Percentiles rank a stretch among this genome's conserved stretches.
Conservation (phyloP, 2,888 invertebrate genomes). For the Scaptomyza caliginosa region DNA sequence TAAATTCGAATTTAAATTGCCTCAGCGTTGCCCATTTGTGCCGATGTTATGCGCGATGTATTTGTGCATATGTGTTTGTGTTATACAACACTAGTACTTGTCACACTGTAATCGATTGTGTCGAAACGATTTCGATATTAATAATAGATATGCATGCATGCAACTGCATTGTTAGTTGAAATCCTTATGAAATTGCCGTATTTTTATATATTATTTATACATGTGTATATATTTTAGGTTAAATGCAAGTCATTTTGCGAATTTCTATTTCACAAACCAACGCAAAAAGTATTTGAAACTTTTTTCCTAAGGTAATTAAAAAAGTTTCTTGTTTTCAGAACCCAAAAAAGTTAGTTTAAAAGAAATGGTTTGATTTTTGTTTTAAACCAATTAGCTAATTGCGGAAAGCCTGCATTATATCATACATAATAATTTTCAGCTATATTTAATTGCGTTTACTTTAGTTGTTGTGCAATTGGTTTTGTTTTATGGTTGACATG, state of each 20-base stretch:
- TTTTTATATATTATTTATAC: neutral
- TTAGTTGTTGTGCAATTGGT: slow-evolving; percentile 38
- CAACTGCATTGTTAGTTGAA: neutral
- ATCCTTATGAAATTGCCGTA: slow-evolving; percentile 2
- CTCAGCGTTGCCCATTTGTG: slow-evolving; percentile 20
- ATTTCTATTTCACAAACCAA: neutral
- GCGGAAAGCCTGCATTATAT: slow-evolving; percentile 21
- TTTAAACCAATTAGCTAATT: slow-evolving; percentile 1
- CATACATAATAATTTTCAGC: slow-evolving; percentile 9
- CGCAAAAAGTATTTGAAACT: neutral
- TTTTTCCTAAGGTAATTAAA: neutral
- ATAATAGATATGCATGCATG: neutral
- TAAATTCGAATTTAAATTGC: slow-evolving; percentile 40
- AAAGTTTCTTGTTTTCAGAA: neutral
- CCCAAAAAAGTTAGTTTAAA: neutral
- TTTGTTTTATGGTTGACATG: slow-evolving; percentile 27
- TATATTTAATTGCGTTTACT: slow-evolving; percentile 12
- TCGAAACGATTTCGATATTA: slow-evolving; percentile 6
- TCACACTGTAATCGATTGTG: slow-evolving; percentile 19
- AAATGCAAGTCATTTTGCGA: neutral
- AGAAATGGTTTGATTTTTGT: neutral
- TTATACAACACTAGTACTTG: slow-evolving; percentile 35
- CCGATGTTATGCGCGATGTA: neutral
- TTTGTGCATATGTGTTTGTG: neutral
- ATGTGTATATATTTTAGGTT: neutral